Conservation (phyloP, 2,113 vertebrate species). For the Protobothrops mucrosquamatus region DNA sequence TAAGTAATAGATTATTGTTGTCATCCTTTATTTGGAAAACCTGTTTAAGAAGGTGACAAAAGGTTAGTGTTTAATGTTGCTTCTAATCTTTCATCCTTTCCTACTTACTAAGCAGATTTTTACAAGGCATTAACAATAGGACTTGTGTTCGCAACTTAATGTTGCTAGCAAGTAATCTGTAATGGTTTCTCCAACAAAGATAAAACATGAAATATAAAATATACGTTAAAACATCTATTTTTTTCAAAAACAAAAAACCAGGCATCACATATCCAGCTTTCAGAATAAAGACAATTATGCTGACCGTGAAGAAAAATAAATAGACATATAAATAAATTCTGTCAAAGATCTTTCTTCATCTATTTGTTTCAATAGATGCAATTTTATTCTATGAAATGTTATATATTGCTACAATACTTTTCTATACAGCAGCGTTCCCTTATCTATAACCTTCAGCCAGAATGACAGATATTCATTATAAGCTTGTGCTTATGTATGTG, state of each 20-base stretch:
- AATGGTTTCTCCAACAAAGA: slow-evolving; percentile 23
- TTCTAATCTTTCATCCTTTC: slow-evolving; percentile 55
- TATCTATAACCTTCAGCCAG: neutral
- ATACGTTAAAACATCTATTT: neutral
- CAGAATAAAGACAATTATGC: neutral
- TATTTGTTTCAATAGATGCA: neutral
- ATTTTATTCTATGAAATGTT: neutral
- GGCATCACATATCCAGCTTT: neutral
- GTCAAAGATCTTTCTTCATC: neutral
- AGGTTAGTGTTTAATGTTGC: slow-evolving; percentile 59
- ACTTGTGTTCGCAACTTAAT: slow-evolving; percentile 31
- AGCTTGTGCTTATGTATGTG: neutral
- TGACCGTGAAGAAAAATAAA: neutral
- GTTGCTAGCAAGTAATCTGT: slow-evolving; percentile 39
- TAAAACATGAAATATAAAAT: neutral
- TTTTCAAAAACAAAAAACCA: neutral
- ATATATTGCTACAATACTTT: neutral
- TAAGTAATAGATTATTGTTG: slow-evolving; percentile 28
- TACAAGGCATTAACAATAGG: slow-evolving; percentile 28
- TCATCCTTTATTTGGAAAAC: slow-evolving; percentile 43
- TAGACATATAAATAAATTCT: neutral
- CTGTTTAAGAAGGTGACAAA: slow-evolving; percentile 24
- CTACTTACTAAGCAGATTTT: slow-evolving; percentile 55
- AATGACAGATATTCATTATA: neutral
- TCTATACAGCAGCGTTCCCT: neutral